Evolutionary conservation across 2,888 invertebrate species (phyloP).

Genomic region (Ormyrus rosae): DNA sequence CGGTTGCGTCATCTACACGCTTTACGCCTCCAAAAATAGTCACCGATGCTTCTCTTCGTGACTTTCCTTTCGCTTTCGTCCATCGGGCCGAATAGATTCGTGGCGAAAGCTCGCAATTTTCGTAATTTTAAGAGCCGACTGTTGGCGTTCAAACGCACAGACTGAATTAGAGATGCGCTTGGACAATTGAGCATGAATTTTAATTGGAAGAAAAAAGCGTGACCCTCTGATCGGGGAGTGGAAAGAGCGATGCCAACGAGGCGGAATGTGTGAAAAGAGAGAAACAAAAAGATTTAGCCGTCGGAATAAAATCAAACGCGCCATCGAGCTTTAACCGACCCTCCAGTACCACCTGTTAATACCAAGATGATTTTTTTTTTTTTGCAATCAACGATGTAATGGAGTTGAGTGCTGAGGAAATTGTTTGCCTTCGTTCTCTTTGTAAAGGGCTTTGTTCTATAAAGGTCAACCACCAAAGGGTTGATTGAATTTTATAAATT

Average conservation of each 20-base stretch:
- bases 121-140: too few species aligned
- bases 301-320: neutral
- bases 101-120: too few species aligned
- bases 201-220: neutral
- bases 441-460: neutral
- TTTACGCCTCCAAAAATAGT: slow-evolving; percentile 56
- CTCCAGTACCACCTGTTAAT: slow-evolving; percentile 33
- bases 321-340: neutral
- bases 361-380: slow-evolving; percentile 31
- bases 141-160: neutral
- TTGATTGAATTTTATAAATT: slow-evolving; percentile 39
- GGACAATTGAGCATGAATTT: neutral
- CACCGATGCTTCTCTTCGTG: slow-evolving; percentile 3
- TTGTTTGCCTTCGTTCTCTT: neutral
- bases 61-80: too few species aligned
- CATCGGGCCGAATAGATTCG: too few species aligned
- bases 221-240: neutral
- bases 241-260: too few species aligned
- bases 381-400: neutral
- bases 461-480: neutral
- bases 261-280: too few species aligned
- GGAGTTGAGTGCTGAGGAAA: neutral
- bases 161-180: neutral
- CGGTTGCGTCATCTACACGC: slow-evolving; percentile 61
- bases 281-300: neutral